Evolutionary conservation across 1,140 invertebrate species (phyloP), one percentile per base, ranked within the genome.

Genomic region (Paraescarpia echinospica): DNA sequence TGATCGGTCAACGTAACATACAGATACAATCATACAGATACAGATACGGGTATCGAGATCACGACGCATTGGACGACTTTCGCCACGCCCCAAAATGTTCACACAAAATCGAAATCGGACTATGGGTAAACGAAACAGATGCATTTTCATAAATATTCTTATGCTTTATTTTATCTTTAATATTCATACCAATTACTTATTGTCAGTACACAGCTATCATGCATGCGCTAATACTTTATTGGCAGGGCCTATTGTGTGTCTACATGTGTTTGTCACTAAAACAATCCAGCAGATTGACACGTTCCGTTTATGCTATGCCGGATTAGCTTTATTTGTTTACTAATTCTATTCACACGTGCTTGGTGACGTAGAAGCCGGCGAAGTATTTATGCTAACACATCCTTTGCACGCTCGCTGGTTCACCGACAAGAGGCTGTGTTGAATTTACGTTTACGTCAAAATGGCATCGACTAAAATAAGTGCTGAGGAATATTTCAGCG

Each of bases 401-500:
- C 27, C 59, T 12, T 6, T 77, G 59, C 59, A 77, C 59, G 59
- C 59, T 14, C 59, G 59, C 59, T 77, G 59, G 18, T 77, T 31
- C 59, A 77, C 22, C 27, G 59, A 77, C 59, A 77, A 0, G 27
- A 77, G 27, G 8, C 59, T 77, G 59, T 22, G 27, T 77, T 77
- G 59, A 77, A 77, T 77, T 77, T 77, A 90, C 35, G 34, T 90
- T 41, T 90, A n/a, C 14, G 35, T 90, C 18, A 90, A 90, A 90
- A 90, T 90, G 90, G 90, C 34, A 35, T 35, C 35, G 22, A 35
- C 90, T 90, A 90, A 90, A 5, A 90, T 34, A 22, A 35, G 35
- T 90, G 90, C 34, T 90, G 90, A 90, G 34, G 90, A 90, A 90
- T 35, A 90, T 34, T 77, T 77, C 59, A 77, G 27, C 59, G 27